These are phyloP conservation scores for Ditula angustiorana DNA, from an alignment of 2,888 invertebrate species.

Conservation along the genomic window DNA sequence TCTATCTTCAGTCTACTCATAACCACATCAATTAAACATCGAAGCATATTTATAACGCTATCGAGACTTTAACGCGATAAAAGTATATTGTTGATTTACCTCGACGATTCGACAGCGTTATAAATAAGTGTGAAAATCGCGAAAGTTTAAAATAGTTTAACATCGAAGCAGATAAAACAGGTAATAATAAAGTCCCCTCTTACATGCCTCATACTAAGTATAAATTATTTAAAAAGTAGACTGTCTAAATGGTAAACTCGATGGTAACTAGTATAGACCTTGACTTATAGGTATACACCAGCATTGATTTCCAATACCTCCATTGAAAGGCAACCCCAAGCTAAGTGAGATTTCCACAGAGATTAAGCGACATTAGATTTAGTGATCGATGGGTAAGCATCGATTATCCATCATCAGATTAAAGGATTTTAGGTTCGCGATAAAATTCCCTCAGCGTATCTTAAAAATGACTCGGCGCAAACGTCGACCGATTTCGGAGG, in stretches of 20 bases:
- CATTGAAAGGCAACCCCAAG: conserved; percentile 29
- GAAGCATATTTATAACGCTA: no score
- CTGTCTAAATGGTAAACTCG: not conserved
- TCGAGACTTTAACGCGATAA: no score
- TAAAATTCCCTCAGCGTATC: conserved; percentile 55
- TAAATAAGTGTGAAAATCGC: no score
- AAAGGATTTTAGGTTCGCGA: conserved; percentile 53
- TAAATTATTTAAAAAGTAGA: no score
- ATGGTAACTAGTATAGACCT: not conserved
- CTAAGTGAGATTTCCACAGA: conserved; percentile 36
- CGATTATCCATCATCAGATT: conserved; percentile 58
- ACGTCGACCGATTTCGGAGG: conserved; percentile 27
- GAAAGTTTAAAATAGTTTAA: no score
- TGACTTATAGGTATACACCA: not conserved
- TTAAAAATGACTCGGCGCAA: conserved; percentile 42
- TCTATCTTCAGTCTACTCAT: no score
- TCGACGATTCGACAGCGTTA: no score
- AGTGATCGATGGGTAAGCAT: conserved; percentile 50
- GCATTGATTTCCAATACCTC: conserved; percentile 38
- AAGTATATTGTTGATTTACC: no score
- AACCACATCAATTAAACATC: no score
- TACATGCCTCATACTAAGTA: no score
- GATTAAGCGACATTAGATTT: conserved; percentile 40
- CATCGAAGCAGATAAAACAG: no score
- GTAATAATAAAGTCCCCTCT: no score